Percentiles rank a stretch among this genome's conserved stretches.
Evolutionary conservation across 2,797 vertebrate genomes (phyloP).

Genomic region (Leptoclinus maculatus): DNA sequence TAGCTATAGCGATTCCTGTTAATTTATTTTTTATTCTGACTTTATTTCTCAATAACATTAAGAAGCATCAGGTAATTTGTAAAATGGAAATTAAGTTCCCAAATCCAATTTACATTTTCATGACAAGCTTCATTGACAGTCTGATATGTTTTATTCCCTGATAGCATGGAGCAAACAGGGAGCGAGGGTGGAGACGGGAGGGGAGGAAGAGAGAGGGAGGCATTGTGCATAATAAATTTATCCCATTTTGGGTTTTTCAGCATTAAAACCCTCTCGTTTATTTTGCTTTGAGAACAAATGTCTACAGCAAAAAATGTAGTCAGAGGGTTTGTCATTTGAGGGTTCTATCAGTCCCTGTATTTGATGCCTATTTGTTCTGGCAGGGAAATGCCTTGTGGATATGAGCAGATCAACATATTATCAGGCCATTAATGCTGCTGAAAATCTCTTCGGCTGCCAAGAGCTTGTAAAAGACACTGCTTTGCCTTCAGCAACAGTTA

Average conservation of each 20-base stretch:
- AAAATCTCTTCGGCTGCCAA: constrained; percentile 78
- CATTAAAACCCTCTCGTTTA: constrained; percentile 53
- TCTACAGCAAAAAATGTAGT: constrained; percentile 46
- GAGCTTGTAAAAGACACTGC: constrained; percentile 66
- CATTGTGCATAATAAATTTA: constrained; percentile 37
- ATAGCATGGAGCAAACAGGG: constrained; percentile 31
- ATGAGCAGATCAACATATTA: constrained; percentile 81
- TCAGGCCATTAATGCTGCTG: constrained; percentile 83
- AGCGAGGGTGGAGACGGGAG: constrained; percentile 15
- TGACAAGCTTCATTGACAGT: constrained; percentile 78
- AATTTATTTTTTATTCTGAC: constrained; percentile 38
- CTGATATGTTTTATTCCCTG: constrained; percentile 74
- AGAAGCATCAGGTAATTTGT: constrained; percentile 75
- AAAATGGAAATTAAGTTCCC: constrained; percentile 75
- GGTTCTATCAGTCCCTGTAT: constrained; percentile 76
- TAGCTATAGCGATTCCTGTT: constrained; percentile 4
- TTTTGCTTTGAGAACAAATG: constrained; percentile 54
- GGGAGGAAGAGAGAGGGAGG: constrained; percentile 8
- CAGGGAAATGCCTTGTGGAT: constrained; percentile 79
- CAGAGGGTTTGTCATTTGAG: constrained; percentile 70
- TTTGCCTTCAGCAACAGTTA: constrained; percentile 70
- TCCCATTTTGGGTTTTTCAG: constrained; percentile 38
- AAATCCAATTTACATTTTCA: constrained; percentile 77
- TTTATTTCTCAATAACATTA: constrained; percentile 53
- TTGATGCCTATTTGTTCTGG: constrained; percentile 82